These are phyloP conservation scores for Apodemus speciosus DNA, from an alignment of 2,113 vertebrate genomes.

Conservation along the genomic window DNA sequence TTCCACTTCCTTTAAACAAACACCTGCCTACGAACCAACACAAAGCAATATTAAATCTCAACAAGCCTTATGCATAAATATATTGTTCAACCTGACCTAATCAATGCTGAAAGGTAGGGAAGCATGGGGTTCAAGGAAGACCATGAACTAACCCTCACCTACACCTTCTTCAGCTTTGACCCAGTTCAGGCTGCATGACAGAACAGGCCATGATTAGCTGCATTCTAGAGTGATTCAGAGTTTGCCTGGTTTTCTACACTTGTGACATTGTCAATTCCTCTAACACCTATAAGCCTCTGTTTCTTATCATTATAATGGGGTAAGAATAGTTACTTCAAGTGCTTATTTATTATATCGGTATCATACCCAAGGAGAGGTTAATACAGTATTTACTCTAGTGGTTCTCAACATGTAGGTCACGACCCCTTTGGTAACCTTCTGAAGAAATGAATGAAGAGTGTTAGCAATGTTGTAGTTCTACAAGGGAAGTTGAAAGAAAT, in stretches of 20 bases:
- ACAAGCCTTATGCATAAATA: conserved; percentile 72
- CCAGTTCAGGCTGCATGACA: background rate
- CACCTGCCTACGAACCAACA: conserved; percentile 79
- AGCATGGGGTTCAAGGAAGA: conserved; percentile 60
- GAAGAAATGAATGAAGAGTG: background rate
- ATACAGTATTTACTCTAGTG: background rate
- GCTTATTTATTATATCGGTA: background rate
- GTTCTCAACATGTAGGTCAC: background rate
- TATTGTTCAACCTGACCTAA: conserved; percentile 75
- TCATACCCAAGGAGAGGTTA: background rate
- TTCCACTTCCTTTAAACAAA: conserved; percentile 84
- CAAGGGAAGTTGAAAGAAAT: background rate
- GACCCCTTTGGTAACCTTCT: background rate
- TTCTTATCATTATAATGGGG: conserved; percentile 30
- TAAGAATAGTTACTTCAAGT: background rate
- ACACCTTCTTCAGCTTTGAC: background rate
- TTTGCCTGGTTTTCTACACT: background rate
- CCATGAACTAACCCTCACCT: conserved; percentile 4
- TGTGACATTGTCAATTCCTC: background rate
- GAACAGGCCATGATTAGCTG: background rate
- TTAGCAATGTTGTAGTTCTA: background rate
- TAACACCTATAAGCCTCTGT: background rate
- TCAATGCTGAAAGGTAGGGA: conserved; percentile 75
- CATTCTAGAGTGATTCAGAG: background rate
- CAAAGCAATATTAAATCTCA: conserved; percentile 77